Conservation (phyloP, 2,888 invertebrate genomes). For the Sminthurinus aureus region DNA sequence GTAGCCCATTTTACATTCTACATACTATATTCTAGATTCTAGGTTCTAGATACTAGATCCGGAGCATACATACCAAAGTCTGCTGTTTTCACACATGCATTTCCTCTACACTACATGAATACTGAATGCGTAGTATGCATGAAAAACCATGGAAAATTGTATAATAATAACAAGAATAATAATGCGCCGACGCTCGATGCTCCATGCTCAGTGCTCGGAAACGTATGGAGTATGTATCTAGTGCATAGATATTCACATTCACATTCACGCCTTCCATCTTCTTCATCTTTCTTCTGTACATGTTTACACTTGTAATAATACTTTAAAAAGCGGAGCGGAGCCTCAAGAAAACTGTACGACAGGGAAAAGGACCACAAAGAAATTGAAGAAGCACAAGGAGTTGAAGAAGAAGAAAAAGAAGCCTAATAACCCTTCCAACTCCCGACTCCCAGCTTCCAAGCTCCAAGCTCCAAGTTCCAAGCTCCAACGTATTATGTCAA, state of each 20-base stretch:
- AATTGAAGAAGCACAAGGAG: neutral
- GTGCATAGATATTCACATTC: too few species aligned
- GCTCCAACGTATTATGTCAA: neutral
- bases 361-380: neutral
- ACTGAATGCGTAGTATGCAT: too few species aligned
- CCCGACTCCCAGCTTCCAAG: too few species aligned
- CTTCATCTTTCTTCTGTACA: neutral
- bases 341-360: neutral
- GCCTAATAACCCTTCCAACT: constrained; percentile 1
- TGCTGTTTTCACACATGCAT: too few species aligned
- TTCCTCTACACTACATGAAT: too few species aligned
- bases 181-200: neutral
- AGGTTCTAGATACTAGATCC: too few species aligned
- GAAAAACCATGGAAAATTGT: too few species aligned
- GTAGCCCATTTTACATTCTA: neutral
- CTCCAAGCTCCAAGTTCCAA: neutral
- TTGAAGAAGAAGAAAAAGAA: neutral
- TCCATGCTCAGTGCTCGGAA: too few species aligned
- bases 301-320: neutral
- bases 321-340: too few species aligned
- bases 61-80: too few species aligned
- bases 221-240: too few species aligned
- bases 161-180: too few species aligned
- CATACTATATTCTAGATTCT: neutral
- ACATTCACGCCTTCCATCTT: neutral